Evolutionary conservation across 2,888 invertebrate genomes (phyloP), one percentile per base, ranked within the genome.

Genomic region (Dicranocentrus wangi): DNA sequence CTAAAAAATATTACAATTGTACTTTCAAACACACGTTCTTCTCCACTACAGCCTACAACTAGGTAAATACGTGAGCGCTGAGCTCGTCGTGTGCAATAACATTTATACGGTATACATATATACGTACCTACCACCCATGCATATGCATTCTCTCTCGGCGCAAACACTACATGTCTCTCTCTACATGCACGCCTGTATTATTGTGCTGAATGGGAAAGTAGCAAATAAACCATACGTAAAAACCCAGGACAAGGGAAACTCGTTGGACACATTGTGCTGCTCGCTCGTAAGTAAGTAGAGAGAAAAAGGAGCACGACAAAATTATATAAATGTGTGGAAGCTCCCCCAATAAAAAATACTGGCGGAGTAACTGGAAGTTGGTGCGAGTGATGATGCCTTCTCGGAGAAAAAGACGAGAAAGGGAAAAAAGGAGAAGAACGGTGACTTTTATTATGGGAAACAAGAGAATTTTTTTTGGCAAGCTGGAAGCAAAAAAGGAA

Each of bases 361-460:
- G n/a, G n/a, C n/a, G n/a, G n/a, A n/a, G n/a, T n/a, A n/a, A n/a
- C n/a, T n/a, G n/a, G 47, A 47, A 69, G 63, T 60, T 55, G 28
- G n/a, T 25, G 53, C 39, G 55, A 75, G 47, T 53, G 43, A 25
- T 63, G 69, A 21, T 77, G 8, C n/a, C 58, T 51, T 21, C 58
- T 32, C n/a, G 51, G 15, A 73, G 32, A 65, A 17, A 53, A 61
- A 63, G 53, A 23, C 25, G 42, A 66, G 21, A 66, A 32, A 25
- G 60, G 17, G 10, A 15, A 47, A 55, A 19, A 65, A 63, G 53
- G 53, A 53, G 13, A 25, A 28, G 10, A 55, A 58, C 75, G 75
- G 55, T 66, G 75, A 65, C 75, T 75, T 75, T 75, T 75, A 75
- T 66, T 65, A 65, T 75, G 75, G 66, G 75, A 75, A 75, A 66